Evolutionary conservation across 2,888 invertebrate genomes (phyloP).

Genomic region (Lycia hirtaria): DNA sequence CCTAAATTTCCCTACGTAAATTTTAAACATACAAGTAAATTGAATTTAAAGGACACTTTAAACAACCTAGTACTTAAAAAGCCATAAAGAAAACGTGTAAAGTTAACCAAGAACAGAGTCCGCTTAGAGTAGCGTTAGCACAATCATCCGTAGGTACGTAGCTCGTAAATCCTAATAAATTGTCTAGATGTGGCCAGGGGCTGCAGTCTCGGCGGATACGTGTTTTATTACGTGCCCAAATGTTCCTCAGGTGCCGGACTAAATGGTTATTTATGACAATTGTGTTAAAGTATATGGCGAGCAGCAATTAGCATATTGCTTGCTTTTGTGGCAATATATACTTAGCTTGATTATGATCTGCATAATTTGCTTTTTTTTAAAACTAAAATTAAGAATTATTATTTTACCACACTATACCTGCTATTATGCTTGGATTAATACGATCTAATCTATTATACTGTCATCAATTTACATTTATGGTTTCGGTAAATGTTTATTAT

Average conservation of each 20-base stretch:
- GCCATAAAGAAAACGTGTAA: conserved; percentile 35
- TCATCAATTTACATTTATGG: too few relatives aligned
- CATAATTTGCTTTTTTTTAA: not conserved
- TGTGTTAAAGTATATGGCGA: conserved; percentile 35
- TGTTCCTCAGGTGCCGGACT: conserved; percentile 50
- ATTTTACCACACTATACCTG: too few relatives aligned
- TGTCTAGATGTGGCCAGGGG: conserved; percentile 67
- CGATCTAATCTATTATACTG: too few relatives aligned
- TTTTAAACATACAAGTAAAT: not conserved
- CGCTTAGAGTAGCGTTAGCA: conserved; percentile 49
- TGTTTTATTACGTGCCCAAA: conserved; percentile 66
- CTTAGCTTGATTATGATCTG: not conserved
- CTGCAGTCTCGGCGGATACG: conserved; percentile 63
- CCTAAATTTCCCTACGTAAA: too few relatives aligned
- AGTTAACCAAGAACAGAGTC: conserved; percentile 42
- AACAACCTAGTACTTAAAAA: conserved; percentile 33
- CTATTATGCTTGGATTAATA: too few relatives aligned
- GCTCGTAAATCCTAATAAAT: conserved; percentile 67
- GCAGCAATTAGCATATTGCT: conserved; percentile 18
- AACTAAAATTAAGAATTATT: too few relatives aligned
- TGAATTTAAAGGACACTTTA: conserved; percentile 22
- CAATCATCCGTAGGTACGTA: conserved; percentile 53
- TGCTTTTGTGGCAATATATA: not conserved
- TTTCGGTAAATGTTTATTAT: too few relatives aligned
- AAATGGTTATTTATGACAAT: conserved; percentile 62